phyloP scores from a whole-genome alignment of 2,797 vertebrate species.

The Acestrorhynchus altus region DNA sequence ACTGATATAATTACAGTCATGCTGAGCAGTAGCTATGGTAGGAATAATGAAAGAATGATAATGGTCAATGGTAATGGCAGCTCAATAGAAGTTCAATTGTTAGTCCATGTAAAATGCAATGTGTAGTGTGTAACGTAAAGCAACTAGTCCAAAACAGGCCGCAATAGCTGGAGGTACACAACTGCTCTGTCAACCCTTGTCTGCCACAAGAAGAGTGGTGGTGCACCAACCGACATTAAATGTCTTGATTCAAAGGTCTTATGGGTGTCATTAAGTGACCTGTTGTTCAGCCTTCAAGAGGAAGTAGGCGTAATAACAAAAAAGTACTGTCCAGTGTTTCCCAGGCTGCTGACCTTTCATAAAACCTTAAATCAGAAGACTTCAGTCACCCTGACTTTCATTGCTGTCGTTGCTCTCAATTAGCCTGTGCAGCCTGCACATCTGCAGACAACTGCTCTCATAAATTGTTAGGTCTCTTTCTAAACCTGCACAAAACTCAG shows the following conservation, averaged over 20 bases:
- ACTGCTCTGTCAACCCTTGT: no score
- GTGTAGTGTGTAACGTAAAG: no score
- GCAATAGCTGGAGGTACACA: no score
- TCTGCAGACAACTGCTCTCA: conserved; percentile 12
- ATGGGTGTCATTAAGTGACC: neutral
- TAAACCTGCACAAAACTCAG: conserved; percentile 8
- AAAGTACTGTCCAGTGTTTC: neutral
- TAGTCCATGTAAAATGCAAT: no score
- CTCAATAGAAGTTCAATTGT: no score
- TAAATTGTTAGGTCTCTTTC: neutral
- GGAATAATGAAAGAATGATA: no score
- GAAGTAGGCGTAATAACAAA: conserved; percentile 7
- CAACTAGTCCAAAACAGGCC: no score
- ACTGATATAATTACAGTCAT: no score
- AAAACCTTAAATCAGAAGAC: conserved; percentile 8
- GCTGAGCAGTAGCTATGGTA: no score
- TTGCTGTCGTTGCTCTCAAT: neutral
- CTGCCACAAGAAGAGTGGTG: no score
- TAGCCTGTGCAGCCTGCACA: neutral
- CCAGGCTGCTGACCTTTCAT: conserved; percentile 6
- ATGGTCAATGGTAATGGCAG: no score
- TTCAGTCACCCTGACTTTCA: neutral
- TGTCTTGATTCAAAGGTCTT: neutral
- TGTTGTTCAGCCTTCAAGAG: neutral
- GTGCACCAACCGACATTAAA: neutral